These are phyloP conservation scores for Meriones unguiculatus DNA, from an alignment of 2,113 vertebrate genomes.

Conservation along the genomic window DNA sequence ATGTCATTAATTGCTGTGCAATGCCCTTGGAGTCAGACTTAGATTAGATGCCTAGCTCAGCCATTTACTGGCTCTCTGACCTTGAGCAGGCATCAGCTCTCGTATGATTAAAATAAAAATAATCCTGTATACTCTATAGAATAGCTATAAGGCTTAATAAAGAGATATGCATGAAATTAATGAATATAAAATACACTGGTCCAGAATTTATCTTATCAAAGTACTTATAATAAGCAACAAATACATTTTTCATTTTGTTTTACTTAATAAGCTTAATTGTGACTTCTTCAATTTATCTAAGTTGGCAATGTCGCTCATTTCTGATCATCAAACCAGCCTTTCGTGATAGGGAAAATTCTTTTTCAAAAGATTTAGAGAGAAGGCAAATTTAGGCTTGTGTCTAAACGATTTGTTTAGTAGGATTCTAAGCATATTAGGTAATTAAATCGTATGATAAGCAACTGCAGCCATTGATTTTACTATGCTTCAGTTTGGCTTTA, in stretches of 20 bases:
- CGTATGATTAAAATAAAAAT: neutral
- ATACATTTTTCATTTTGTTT: constrained; percentile 45
- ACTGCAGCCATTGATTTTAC: neutral
- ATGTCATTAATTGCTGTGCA: constrained; percentile 3
- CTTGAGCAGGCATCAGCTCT: neutral
- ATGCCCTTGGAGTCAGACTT: neutral
- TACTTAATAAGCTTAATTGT: constrained; percentile 26
- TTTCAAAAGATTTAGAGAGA: constrained; percentile 15
- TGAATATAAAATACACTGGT: neutral
- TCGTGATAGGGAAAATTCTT: neutral
- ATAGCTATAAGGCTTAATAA: constrained; percentile 22
- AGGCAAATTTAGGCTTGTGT: neutral
- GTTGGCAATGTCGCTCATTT: neutral
- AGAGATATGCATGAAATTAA: constrained; percentile 34
- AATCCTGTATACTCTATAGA: neutral
- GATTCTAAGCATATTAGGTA: neutral
- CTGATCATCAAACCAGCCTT: neutral
- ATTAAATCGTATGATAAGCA: neutral
- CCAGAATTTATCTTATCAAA: constrained; percentile 16
- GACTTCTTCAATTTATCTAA: neutral
- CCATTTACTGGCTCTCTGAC: neutral
- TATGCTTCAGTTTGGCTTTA: constrained; percentile 18
- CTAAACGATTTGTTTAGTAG: constrained; percentile 21
- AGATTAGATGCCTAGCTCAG: neutral
- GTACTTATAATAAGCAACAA: constrained; percentile 46